These are phyloP conservation scores for Condylostylus longicornis DNA, from an alignment of 1,140 invertebrate species.

Conservation along the genomic window DNA sequence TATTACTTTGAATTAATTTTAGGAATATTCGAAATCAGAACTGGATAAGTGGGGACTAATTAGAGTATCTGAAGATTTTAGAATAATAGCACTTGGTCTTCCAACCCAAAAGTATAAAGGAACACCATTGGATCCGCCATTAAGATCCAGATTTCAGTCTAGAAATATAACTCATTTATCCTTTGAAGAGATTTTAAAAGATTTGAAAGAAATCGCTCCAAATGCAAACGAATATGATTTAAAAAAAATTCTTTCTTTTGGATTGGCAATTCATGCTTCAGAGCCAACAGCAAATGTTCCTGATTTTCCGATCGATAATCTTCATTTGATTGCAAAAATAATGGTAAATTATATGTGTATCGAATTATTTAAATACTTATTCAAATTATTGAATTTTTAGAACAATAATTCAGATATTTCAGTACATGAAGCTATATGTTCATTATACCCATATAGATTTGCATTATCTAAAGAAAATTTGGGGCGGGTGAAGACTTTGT, in stretches of 20 bases:
- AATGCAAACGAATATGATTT: constrained; percentile 40
- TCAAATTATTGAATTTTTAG: constrained; percentile 7
- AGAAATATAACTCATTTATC: constrained; percentile 53
- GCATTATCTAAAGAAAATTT: constrained; percentile 60
- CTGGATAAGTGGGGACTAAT: constrained; percentile 76
- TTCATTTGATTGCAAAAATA: constrained; percentile 49
- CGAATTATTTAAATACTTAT: not conserved
- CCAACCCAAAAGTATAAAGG: constrained; percentile 80
- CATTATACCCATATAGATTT: constrained; percentile 69
- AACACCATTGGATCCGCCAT: constrained; percentile 87
- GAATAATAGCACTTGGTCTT: constrained; percentile 78
- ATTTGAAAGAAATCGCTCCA: constrained; percentile 39
- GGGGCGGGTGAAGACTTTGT: constrained; percentile 48
- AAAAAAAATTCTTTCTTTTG: constrained; percentile 57
- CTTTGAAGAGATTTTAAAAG: constrained; percentile 44
- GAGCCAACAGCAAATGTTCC: constrained; percentile 55
- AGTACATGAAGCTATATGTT: constrained; percentile 48
- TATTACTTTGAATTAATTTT: constrained; percentile 10
- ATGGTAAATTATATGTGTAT: constrained; percentile 47
- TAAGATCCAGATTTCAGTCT: constrained; percentile 88
- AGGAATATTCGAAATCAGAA: constrained; percentile 64
- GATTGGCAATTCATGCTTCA: constrained; percentile 52
- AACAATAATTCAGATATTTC: constrained; percentile 39
- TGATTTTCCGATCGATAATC: constrained; percentile 81
- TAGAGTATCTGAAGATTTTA: constrained; percentile 78